Evolutionary conservation across 2,797 vertebrate genomes (phyloP), one percentile per base, ranked within the genome.

Genomic region (Gadopsis bispinosus): DNA sequence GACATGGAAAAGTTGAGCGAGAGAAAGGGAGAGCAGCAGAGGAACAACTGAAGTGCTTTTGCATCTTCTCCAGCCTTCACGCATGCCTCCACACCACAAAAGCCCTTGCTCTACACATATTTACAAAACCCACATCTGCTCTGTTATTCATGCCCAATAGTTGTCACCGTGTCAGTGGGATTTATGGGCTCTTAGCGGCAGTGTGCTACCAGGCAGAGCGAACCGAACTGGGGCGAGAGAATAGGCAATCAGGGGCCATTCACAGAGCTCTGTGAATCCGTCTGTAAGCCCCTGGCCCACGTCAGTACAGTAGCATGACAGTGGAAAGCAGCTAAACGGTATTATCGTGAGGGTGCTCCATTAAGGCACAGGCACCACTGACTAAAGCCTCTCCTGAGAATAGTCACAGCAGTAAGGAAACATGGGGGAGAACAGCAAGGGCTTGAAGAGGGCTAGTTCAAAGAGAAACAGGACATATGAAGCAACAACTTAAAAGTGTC

Each of bases 221-320:
- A 91, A 85, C 84, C 80, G 87, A 89, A 90, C 88, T 53, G 82
- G 68, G 83, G 88, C 35, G 51, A 90, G 82, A 92, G 92, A 94
- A 94, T 92, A 92, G 90, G 92, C 91, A 94, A 94, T 93, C 94
- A 91, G 88, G 83, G 88, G 82, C 87, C 91, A 94, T 95, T 95
- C 93, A 94, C 74, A 80, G 81, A 86, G 88, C 85, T 80, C 81
- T 78, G 79, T 88, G 91, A 91, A 88, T 90, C 83, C 86, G 84
- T 84, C 82, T 91, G 20, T 48, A 88, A 92, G 87, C 90, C 80
- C 85, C 72, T 80, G 88, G 92, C 85, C 90, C 80, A 83, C 79
- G 88, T 90, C 90, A 84, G 88, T 89, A 90, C 90, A 89, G 90
- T 89, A 88, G 87, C 83, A 89, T 85, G 89, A 92, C 91, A 88